These are phyloP conservation scores for Ranitomeya imitator DNA, from an alignment of 2,113 vertebrate genomes.

Conservation along the genomic window DNA sequence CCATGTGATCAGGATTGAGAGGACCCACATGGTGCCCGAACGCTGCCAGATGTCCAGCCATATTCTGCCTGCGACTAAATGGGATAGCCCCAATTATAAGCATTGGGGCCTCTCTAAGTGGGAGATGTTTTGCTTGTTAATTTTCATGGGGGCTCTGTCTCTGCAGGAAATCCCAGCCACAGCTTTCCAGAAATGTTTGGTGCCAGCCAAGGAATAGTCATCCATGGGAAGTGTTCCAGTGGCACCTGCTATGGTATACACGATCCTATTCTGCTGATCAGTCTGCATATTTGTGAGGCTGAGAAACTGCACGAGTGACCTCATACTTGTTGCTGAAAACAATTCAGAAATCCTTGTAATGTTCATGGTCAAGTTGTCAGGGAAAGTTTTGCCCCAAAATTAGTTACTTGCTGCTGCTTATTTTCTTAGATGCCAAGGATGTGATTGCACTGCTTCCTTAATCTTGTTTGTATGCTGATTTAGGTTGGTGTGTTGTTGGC, in stretches of 20 bases:
- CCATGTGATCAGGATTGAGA: conserved; percentile 37
- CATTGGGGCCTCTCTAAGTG: background rate
- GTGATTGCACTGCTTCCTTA: conserved; percentile 25
- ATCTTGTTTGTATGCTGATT: conserved; percentile 4
- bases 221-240: background rate
- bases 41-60: conserved; percentile 23
- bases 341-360: conserved; percentile 41
- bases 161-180: conserved; percentile 32
- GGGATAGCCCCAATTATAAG: conserved; percentile 1
- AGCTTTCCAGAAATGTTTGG: conserved; percentile 6
- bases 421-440: background rate
- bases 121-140: conserved; percentile 16
- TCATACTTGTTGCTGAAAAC: conserved; percentile 48
- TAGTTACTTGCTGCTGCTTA: background rate
- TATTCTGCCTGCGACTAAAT: background rate
- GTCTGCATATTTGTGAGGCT: conserved; percentile 41
- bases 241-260: conserved; percentile 35
- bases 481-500: conserved; percentile 30
- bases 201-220: conserved; percentile 17
- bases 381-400: conserved; percentile 31
- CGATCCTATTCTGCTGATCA: conserved; percentile 32
- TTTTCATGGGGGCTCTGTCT: conserved; percentile 23
- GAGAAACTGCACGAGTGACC: conserved; percentile 40
- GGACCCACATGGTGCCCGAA: conserved; percentile 21
- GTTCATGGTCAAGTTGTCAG: conserved; percentile 36